Evolutionary conservation across 2,113 vertebrate species (phyloP).

Genomic region (Vicugna pacos): DNA sequence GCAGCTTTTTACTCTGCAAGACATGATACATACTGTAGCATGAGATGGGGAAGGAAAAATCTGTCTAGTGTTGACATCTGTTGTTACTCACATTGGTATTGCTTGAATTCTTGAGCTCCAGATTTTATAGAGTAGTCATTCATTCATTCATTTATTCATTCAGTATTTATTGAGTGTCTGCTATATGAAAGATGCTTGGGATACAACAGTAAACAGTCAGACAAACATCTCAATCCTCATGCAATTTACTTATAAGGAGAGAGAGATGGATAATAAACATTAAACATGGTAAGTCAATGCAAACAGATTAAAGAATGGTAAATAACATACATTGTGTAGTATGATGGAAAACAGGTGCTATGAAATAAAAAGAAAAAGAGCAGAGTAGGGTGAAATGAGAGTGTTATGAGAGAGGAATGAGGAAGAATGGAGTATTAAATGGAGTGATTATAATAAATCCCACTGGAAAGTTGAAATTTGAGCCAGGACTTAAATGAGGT

Average conservation of each 20-base stretch:
- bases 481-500: not conserved
- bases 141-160: not conserved
- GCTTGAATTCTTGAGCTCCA: not conserved
- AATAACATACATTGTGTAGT: not conserved
- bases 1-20: not conserved
- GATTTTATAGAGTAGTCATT: not conserved
- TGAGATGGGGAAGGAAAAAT: not conserved
- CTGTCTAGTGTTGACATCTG: not conserved
- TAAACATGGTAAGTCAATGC: not conserved
- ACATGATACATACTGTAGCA: not conserved
- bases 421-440: not conserved
- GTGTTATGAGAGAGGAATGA: not conserved
- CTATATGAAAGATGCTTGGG: not conserved
- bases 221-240: not conserved
- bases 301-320: not conserved
- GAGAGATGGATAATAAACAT: not conserved
- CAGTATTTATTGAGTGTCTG: not conserved
- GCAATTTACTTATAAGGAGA: not conserved
- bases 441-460: not conserved
- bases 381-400: not conserved
- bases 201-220: not conserved
- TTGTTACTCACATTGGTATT: not conserved
- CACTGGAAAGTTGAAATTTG: not conserved
- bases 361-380: not conserved
- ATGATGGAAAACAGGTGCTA: not conserved